These are phyloP conservation scores for Rhagium mordax DNA, from an alignment of 2,888 invertebrate genomes.

Conservation along the genomic window DNA sequence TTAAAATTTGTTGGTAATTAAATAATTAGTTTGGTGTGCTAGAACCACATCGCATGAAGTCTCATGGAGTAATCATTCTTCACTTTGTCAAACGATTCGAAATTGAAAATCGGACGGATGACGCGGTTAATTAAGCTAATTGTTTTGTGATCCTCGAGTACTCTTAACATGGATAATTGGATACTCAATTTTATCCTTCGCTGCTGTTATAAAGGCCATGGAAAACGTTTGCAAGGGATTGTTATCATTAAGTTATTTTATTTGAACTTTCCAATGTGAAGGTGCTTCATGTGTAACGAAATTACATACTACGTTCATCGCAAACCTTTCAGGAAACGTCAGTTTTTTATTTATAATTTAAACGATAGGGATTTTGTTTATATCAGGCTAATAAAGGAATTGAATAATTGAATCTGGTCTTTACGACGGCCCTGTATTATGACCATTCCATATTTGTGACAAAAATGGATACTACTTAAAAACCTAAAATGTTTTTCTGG, in stretches of 20 bases:
- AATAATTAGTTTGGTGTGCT: slow-evolving; percentile 19
- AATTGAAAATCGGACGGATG: not conserved
- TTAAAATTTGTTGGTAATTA: not conserved
- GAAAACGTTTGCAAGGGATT: not conserved
- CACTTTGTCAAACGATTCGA: not conserved
- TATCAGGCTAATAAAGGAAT: no score
- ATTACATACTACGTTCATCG: no score
- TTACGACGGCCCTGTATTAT: no score
- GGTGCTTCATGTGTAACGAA: not conserved
- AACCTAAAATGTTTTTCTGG: no score
- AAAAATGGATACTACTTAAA: no score
- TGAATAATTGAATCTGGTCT: no score
- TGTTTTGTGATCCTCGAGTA: not conserved
- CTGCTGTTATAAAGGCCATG: not conserved
- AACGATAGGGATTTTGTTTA: no score
- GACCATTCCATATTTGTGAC: no score
- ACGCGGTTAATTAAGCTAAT: not conserved
- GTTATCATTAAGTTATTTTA: not conserved
- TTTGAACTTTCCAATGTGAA: not conserved
- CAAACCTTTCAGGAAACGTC: no score
- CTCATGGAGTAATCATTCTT: slow-evolving; percentile 36
- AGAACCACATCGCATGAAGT: slow-evolving; percentile 13
- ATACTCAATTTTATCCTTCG: not conserved
- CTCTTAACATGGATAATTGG: not conserved
- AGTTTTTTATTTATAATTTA: no score